These are phyloP conservation scores for Agonopterix arenella DNA, from an alignment of 2,888 invertebrate genomes.

Conservation along the genomic window DNA sequence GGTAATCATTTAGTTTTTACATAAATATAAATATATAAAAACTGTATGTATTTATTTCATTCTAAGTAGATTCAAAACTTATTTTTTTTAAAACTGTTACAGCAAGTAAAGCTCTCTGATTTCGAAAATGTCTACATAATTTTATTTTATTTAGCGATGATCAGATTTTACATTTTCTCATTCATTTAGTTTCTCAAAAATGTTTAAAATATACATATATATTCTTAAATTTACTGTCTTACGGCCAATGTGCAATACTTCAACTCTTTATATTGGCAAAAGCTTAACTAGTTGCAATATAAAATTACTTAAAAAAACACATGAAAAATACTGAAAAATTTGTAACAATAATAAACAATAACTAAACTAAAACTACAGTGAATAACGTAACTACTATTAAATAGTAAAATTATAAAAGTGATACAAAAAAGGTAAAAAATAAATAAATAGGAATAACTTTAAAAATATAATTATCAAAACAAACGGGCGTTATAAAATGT, in stretches of 20 bases:
- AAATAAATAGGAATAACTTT: slow-evolving; percentile 62
- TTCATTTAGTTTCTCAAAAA: slow-evolving; percentile 24
- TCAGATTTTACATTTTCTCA: slow-evolving; percentile 16
- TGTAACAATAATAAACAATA: slow-evolving; percentile 35
- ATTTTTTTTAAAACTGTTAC: slow-evolving; percentile 22
- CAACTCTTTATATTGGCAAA: slow-evolving; percentile 33
- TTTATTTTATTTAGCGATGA: slow-evolving; percentile 39
- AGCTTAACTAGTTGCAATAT: slow-evolving; percentile 46
- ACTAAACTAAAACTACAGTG: slow-evolving; percentile 23
- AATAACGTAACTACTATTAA: slow-evolving; percentile 28
- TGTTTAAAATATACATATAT: slow-evolving; percentile 42
- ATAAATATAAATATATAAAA: slow-evolving; percentile 56
- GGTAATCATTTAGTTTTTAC: slow-evolving; percentile 34
- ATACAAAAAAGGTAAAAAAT: slow-evolving; percentile 62
- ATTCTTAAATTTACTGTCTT: slow-evolving; percentile 31
- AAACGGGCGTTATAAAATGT: slow-evolving; percentile 37
- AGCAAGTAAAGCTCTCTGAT: slow-evolving; percentile 47
- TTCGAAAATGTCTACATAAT: slow-evolving; percentile 44
- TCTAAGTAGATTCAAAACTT: slow-evolving; percentile 20
- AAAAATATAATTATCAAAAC: slow-evolving; percentile 58
- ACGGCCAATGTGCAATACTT: slow-evolving; percentile 56
- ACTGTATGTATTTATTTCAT: slow-evolving; percentile 27
- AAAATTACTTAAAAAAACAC: slow-evolving; percentile 33
- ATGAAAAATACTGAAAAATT: slow-evolving; percentile 50
- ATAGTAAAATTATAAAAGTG: slow-evolving; percentile 45